These are phyloP conservation scores for Palloptera scutellata DNA, from an alignment of 2,888 invertebrate genomes.

Conservation along the genomic window DNA sequence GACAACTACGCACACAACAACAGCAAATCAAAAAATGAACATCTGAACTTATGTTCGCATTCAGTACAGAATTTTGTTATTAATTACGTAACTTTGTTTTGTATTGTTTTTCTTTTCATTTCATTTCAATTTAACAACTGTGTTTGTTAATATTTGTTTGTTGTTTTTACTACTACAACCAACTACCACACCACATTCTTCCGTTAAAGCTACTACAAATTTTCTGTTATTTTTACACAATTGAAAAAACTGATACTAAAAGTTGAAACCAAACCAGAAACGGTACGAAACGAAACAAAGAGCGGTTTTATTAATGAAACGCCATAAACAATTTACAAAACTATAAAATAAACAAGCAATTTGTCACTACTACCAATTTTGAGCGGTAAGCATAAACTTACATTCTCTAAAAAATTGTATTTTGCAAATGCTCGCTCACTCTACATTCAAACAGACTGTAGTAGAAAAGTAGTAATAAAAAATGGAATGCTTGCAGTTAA, in stretches of 20 bases:
- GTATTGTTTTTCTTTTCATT: not conserved
- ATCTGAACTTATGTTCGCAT: too few relatives aligned
- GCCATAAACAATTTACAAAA: slow-evolving; percentile 3
- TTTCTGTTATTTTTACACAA: not conserved
- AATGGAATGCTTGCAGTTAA: slow-evolving; percentile 1
- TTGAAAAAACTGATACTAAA: too few relatives aligned
- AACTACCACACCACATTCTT: too few relatives aligned
- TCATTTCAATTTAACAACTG: not conserved
- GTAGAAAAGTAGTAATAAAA: not conserved
- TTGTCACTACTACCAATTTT: slow-evolving; percentile 19
- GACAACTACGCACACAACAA: slow-evolving; percentile 50
- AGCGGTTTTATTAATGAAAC: not conserved
- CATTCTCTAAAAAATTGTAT: not conserved
- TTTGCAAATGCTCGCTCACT: slow-evolving; percentile 12
- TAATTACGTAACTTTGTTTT: not conserved
- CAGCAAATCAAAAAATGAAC: not conserved
- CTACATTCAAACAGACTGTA: slow-evolving; percentile 9
- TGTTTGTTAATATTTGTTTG: too few relatives aligned
- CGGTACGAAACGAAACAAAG: too few relatives aligned
- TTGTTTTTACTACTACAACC: too few relatives aligned
- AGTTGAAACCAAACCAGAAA: too few relatives aligned
- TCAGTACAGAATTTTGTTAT: slow-evolving; percentile 15
- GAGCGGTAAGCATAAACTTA: slow-evolving; percentile 33
- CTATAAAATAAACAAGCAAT: slow-evolving; percentile 10
- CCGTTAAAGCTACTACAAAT: slow-evolving; percentile 18